These are phyloP conservation scores for Xestoiulus laeticollis DNA, from an alignment of 2,888 invertebrate genomes.

Conservation along the genomic window DNA sequence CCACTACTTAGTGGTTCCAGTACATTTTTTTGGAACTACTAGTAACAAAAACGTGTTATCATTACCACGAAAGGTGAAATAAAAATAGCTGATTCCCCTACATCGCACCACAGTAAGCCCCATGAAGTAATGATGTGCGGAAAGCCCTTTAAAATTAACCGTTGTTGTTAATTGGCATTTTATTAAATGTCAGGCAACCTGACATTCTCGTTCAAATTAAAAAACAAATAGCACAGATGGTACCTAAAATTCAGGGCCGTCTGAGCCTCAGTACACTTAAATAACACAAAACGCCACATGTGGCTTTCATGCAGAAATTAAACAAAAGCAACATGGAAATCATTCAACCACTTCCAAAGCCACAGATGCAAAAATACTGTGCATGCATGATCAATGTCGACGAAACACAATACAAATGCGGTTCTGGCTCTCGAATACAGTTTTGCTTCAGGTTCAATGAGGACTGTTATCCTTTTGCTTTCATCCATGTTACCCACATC, in stretches of 20 bases:
- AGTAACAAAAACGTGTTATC: too few species aligned
- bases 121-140: background rate
- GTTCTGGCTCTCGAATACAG: background rate
- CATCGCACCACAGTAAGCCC: too few species aligned
- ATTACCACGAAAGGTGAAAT: too few species aligned
- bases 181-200: background rate
- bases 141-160: background rate
- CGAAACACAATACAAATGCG: background rate
- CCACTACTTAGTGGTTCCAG: too few species aligned
- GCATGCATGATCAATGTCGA: background rate
- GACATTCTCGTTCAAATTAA: background rate
- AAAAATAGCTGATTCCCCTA: too few species aligned
- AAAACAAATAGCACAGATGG: background rate
- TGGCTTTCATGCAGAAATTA: background rate
- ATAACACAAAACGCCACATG: background rate
- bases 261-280: background rate
- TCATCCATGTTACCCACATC: conserved; percentile 6
- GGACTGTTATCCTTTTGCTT: conserved; percentile 19
- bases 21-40: too few species aligned
- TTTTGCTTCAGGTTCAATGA: background rate
- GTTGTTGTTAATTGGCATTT: too few species aligned
- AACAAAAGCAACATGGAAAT: background rate
- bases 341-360: conserved; percentile 16
- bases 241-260: conserved; percentile 14
- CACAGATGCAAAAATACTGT: background rate